A percentile compares a stretch with the other conserved stretches of the same genome.
Conservation (phyloP, 2,113 vertebrate genomes). For the Machaerirhynchus nigripectus region DNA sequence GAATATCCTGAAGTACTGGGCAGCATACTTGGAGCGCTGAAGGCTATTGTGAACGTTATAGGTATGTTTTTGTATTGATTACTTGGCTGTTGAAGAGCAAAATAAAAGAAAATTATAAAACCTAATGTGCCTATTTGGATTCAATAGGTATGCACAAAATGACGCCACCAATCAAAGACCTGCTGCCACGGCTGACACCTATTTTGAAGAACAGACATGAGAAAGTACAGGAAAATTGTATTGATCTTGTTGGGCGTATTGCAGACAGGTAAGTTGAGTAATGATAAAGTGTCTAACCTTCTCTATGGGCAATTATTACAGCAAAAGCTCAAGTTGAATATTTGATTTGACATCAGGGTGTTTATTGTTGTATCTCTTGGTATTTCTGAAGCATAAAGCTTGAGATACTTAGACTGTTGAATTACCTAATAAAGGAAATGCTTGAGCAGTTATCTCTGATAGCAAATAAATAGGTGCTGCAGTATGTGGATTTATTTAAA, state of each 20-base stretch:
- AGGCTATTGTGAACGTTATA: constrained; percentile 98
- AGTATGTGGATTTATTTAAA: background rate
- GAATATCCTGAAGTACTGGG: constrained; percentile 98
- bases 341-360: background rate
- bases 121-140: background rate
- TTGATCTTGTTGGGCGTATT: constrained; percentile 96
- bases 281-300: background rate
- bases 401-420: background rate
- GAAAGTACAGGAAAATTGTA: constrained; percentile 98
- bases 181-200: constrained; percentile 93
- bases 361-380: background rate
- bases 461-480: background rate
- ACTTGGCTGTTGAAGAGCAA: background rate
- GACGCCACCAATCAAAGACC: constrained; percentile 97
- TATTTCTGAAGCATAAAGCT: background rate
- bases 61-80: constrained; percentile 72
- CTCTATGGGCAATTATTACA: background rate
- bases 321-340: background rate
- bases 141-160: constrained; percentile 98
- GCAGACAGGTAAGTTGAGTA: constrained; percentile 85
- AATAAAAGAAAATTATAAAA: background rate
- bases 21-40: constrained; percentile 96
- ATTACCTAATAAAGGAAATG: background rate
- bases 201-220: constrained; percentile 99
- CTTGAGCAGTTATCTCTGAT: background rate